Base-by-base conservation (phyloP, 2,888 invertebrate species). In the Drosophila maculinotata region DNA sequence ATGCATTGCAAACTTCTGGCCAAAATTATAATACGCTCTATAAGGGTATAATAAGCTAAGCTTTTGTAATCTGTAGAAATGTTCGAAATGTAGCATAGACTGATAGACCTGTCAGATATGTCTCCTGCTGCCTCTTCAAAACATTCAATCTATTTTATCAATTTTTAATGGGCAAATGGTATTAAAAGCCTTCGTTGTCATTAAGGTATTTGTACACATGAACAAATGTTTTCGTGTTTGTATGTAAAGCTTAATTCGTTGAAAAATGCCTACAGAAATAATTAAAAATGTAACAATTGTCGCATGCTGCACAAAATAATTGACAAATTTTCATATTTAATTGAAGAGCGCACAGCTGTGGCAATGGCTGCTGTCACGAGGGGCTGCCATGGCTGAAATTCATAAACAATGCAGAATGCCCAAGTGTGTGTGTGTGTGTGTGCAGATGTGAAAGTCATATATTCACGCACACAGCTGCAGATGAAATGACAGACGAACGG, bases 321-420 rank as follows among this genome's bases (percentile, higher is more conserved):
- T 87, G 87, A 87, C 85, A 87, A 87, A 88, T 83, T 87, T 85
- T 87, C 85, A 78, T 85, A 87, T 87, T 87, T 87, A 83, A 88
- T 88, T 87, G 87, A 88, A 69, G 76, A 80, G 80, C 57, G 76
- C 78, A 67, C 81, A 79, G 82, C 85, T 76, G 79, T 69, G 67
- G 69, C 69, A 51, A 54, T 54, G 59, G 67, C 25, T 60, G 80
- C 67, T 83, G 81, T 79, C 83, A 86, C 74, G 64, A 72, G 85
- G 82, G 77, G 79, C 51, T 69, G 63, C 65, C 65, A 65, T 54
- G 71, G 54, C 45, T 79, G 79, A 72, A 83, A 84, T 76, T 72
- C 85, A 83, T 83, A 83, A 83, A 83, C 83, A 87, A 87, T 85
- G 73, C 64, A 66, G 64, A 36, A 57, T 70, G 62, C 41, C 41